Evolutionary conservation across 2,888 invertebrate species (phyloP).

Genomic region (Fragum sueziense): DNA sequence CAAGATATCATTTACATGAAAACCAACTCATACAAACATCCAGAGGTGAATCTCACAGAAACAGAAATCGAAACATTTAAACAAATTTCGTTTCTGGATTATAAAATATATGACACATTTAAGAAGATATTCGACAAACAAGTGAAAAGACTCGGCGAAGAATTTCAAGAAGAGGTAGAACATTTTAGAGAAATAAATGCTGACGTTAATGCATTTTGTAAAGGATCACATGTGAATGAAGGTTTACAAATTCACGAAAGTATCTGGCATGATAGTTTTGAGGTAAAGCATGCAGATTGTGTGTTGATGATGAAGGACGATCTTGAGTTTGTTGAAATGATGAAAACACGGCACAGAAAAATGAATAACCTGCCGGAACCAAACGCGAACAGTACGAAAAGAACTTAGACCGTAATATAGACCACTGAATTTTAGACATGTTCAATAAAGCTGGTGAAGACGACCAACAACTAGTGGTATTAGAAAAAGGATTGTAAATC

Average conservation of each 20-base stretch:
- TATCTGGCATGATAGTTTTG: slow-evolving; percentile 34
- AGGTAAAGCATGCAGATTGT: slow-evolving; percentile 33
- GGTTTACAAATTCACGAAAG: neutral
- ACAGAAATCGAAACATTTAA: slow-evolving; percentile 24
- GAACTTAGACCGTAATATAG: too few relatives aligned
- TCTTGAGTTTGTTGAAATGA: slow-evolving; percentile 21
- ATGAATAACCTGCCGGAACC: slow-evolving; percentile 6
- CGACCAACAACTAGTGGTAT: too few relatives aligned
- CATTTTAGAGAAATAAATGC: slow-evolving; percentile 22
- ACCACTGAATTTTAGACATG: too few relatives aligned
- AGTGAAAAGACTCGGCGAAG: slow-evolving; percentile 6
- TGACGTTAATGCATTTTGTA: slow-evolving; percentile 29
- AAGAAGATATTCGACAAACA: slow-evolving; percentile 17
- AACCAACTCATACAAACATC: slow-evolving; percentile 35
- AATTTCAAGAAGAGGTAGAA: slow-evolving; percentile 39
- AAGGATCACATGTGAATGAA: neutral
- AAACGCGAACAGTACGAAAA: too few relatives aligned
- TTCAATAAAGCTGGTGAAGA: too few relatives aligned
- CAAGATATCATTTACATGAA: slow-evolving; percentile 39
- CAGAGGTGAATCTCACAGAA: neutral
- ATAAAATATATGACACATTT: slow-evolving; percentile 44
- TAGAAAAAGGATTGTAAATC: too few relatives aligned
- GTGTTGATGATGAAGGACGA: slow-evolving; percentile 36
- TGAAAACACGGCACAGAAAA: slow-evolving; percentile 12
- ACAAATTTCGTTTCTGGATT: slow-evolving; percentile 39